Percentiles rank a stretch among this genome's conserved stretches.
Evolutionary conservation across 2,113 vertebrate genomes (phyloP).

Genomic region (Anas platyrhynchos): DNA sequence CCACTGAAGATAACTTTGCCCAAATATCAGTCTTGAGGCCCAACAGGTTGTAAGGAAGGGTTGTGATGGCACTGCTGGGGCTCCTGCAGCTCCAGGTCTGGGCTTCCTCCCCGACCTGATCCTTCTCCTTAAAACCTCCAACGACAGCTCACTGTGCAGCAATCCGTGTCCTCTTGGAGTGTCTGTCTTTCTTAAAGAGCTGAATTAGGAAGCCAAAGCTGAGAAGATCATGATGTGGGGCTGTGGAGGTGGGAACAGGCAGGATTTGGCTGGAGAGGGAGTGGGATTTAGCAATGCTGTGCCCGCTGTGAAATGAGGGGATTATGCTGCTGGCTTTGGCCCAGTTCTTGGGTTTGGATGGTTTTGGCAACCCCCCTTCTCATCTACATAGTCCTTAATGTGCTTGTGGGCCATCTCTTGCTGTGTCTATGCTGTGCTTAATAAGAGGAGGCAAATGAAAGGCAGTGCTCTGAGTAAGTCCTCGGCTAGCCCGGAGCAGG

Average conservation of each 20-base stretch:
- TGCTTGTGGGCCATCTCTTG: neutral
- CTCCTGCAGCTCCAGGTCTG: no score
- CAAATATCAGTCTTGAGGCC: no score
- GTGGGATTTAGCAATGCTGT: neutral
- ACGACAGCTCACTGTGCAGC: neutral
- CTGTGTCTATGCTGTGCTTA: fast-evolving
- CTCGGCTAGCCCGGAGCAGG: neutral
- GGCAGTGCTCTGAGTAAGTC: neutral
- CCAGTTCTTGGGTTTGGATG: neutral
- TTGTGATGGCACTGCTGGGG: no score
- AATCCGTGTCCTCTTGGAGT: neutral
- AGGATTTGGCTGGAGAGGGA: neutral
- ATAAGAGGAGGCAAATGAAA: neutral
- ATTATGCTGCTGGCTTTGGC: neutral
- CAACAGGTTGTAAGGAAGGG: neutral
- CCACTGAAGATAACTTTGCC: fast-evolving
- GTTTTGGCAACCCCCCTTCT: neutral
- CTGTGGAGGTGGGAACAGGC: neutral
- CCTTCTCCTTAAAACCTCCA: neutral
- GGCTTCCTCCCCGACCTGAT: no score
- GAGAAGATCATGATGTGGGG: neutral
- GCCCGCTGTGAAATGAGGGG: neutral
- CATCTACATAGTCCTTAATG: neutral
- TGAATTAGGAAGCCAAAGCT: neutral
- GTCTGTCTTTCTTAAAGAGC: neutral